phyloP scores from a whole-genome alignment of 2,888 invertebrate genomes.

The Lapara coniferarum region DNA sequence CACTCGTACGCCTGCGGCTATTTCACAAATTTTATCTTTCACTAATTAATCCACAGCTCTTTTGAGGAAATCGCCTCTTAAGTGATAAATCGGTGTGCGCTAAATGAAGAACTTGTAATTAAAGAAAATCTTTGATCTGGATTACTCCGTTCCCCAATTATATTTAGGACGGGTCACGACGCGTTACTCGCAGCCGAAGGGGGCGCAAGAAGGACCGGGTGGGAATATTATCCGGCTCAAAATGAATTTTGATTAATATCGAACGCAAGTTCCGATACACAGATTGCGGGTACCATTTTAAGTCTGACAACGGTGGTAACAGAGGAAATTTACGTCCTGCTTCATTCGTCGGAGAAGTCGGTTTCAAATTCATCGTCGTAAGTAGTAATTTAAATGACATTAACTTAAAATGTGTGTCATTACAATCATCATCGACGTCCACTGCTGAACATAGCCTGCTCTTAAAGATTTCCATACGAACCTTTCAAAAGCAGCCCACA shows the following conservation, averaged over 20 bases:
- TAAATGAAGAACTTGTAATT: constrained; percentile 72
- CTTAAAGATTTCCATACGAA: too few relatives aligned
- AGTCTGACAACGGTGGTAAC: constrained; percentile 1
- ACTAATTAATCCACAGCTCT: constrained; percentile 78
- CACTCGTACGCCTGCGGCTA: constrained; percentile 70
- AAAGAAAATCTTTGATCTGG: constrained; percentile 74
- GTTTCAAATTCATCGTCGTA: not conserved
- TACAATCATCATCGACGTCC: too few relatives aligned
- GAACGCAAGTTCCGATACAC: constrained; percentile 22
- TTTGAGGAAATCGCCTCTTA: constrained; percentile 70
- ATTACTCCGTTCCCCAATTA: constrained; percentile 59
- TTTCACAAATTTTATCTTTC: constrained; percentile 78
- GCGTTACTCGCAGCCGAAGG: constrained; percentile 35
- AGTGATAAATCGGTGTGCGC: constrained; percentile 71
- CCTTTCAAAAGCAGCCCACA: too few relatives aligned
- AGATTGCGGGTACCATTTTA: constrained; percentile 12
- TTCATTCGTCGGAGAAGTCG: not conserved
- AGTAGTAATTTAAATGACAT: too few relatives aligned
- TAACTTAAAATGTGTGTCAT: too few relatives aligned
- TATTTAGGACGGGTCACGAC: constrained; percentile 42
- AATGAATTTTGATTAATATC: constrained; percentile 43
- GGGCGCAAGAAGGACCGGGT: not conserved
- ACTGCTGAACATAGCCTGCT: too few relatives aligned
- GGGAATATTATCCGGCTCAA: constrained; percentile 41
- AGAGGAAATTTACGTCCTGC: not conserved